These are phyloP conservation scores for Rissa tridactyla DNA, from an alignment of 2,113 vertebrate species.

Conservation along the genomic window DNA sequence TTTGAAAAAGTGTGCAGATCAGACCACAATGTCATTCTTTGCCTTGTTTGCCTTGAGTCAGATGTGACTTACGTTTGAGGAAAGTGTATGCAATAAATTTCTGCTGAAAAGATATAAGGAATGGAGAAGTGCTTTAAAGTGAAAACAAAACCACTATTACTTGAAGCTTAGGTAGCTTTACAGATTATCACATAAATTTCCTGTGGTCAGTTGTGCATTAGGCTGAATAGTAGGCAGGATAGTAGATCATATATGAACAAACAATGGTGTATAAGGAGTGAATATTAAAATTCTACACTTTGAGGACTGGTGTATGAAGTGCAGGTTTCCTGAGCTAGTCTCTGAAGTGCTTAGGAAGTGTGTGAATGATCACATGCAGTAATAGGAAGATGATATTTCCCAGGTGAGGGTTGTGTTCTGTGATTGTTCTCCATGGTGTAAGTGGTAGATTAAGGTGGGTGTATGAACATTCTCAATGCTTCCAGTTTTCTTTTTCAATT, in stretches of 20 bases:
- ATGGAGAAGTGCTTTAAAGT: constrained; percentile 28
- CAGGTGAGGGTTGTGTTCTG: background rate
- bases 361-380: background rate
- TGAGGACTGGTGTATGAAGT: background rate
- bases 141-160: background rate
- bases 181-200: constrained; percentile 18
- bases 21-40: background rate
- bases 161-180: constrained; percentile 24
- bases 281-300: background rate
- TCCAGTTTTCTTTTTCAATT: background rate
- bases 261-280: background rate
- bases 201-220: background rate
- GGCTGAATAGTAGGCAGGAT: background rate
- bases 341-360: background rate
- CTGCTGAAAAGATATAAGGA: background rate
- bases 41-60: background rate
- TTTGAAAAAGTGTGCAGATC: background rate
- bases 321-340: background rate
- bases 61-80: background rate
- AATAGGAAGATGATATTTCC: background rate
- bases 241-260: background rate
- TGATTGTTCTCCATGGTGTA: background rate
- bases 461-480: background rate
- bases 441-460: background rate
- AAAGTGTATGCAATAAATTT: background rate